These are phyloP conservation scores for Drosophila cognata DNA, from an alignment of 2,888 invertebrate species.

Conservation along the genomic window DNA sequence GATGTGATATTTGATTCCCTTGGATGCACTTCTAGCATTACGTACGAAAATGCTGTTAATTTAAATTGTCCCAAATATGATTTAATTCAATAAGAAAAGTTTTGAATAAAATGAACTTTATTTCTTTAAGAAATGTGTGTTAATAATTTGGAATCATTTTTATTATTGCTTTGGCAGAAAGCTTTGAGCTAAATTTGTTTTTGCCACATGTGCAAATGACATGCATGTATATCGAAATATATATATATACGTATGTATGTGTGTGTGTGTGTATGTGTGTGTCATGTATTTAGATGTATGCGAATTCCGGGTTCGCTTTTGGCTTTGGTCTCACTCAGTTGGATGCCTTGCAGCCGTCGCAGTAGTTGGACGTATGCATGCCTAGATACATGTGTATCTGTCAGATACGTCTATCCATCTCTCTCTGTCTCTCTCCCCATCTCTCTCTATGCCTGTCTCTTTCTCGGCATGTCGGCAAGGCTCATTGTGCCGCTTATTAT, in stretches of 20 bases:
- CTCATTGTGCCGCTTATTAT: conserved; percentile 47
- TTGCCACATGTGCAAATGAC: background rate
- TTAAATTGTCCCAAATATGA: background rate
- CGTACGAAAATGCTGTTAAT: background rate
- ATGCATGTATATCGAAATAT: background rate
- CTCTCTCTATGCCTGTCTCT: background rate
- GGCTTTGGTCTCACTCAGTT: conserved; percentile 15
- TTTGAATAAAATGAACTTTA: background rate
- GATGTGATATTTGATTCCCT: too few relatives aligned
- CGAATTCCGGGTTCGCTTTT: conserved; percentile 36
- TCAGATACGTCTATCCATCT: conserved; percentile 37
- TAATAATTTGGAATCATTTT: background rate
- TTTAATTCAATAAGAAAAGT: background rate
- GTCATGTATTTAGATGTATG: conserved; percentile 14
- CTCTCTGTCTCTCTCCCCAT: background rate
- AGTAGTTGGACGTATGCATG: conserved; percentile 21
- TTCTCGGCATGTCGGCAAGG: conserved; percentile 13
- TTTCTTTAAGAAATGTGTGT: background rate
- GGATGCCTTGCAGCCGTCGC: conserved; percentile 30
- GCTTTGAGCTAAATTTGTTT: background rate
- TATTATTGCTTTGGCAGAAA: background rate
- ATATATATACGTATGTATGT: accelerated
- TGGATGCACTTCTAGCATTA: background rate
- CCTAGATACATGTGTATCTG: conserved; percentile 43
- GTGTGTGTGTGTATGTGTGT: background rate